A percentile compares a stretch with the other conserved stretches of the same genome.
Evolutionary conservation across 1,140 invertebrate species (phyloP).

Genomic region (Cyrtorhinus lividipennis): DNA sequence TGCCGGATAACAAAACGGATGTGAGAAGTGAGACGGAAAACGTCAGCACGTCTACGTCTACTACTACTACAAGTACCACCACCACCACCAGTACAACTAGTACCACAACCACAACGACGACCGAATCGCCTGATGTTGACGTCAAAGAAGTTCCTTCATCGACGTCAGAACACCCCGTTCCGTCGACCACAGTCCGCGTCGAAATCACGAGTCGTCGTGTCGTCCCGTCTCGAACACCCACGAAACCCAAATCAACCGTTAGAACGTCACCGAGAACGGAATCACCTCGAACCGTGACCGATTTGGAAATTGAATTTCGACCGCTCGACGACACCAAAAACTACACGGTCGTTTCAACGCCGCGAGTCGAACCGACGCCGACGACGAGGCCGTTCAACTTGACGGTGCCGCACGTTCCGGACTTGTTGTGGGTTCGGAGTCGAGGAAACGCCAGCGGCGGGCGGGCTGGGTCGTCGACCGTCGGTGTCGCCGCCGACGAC

Average conservation of each 20-base stretch:
- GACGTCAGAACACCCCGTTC: background rate
- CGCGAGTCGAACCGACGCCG: background rate
- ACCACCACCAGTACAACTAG: conserved; percentile 5
- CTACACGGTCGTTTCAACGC: background rate
- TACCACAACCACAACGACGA: conserved; percentile 4
- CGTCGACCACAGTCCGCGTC: no score
- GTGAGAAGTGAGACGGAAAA: background rate
- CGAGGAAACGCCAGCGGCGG: background rate
- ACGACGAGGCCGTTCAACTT: background rate
- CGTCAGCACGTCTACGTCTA: background rate
- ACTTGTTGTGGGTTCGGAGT: conserved; percentile 12
- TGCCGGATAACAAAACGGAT: no score
- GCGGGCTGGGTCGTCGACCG: conserved; percentile 3
- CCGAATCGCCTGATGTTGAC: no score
- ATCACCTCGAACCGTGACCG: background rate
- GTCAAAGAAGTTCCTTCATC: no score
- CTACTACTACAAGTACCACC: background rate
- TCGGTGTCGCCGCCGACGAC: conserved; percentile 22
- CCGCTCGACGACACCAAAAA: background rate
- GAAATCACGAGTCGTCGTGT: no score
- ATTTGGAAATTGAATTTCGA: background rate
- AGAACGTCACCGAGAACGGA: background rate
- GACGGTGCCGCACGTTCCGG: conserved; percentile 1
- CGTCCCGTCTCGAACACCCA: no score
- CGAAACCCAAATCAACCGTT: background rate